These are phyloP conservation scores for Toxotes lorentzi DNA, from an alignment of 2,797 vertebrate genomes.

Conservation along the genomic window DNA sequence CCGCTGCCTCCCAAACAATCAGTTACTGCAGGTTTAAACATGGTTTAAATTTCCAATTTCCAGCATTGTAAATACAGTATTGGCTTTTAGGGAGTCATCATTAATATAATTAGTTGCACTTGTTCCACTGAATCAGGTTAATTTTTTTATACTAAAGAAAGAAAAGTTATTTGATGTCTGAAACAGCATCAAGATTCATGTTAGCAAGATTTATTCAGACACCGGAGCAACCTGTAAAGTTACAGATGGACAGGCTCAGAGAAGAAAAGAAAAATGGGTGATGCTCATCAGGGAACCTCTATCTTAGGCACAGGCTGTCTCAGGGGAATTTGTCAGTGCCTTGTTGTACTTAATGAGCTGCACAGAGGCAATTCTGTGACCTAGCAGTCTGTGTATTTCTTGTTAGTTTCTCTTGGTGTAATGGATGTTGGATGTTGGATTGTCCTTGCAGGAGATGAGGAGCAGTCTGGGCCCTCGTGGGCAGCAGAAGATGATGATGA, in stretches of 20 bases:
- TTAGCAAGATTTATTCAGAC: not conserved
- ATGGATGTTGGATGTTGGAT: too few relatives aligned
- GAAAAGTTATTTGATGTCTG: not conserved
- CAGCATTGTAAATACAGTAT: not conserved
- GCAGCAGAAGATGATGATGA: slow-evolving; percentile 95
- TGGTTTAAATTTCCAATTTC: not conserved
- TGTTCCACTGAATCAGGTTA: not conserved
- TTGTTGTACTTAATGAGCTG: not conserved
- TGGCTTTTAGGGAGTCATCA: not conserved
- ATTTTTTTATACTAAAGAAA: not conserved
- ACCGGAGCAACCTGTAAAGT: not conserved
- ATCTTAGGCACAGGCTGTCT: not conserved
- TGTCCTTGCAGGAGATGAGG: slow-evolving; percentile 89
- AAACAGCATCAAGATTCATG: not conserved
- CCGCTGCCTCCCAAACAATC: not conserved
- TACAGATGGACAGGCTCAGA: not conserved
- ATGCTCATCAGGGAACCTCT: not conserved
- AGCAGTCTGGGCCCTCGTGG: slow-evolving; percentile 88
- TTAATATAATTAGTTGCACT: not conserved
- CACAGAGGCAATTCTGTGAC: not conserved
- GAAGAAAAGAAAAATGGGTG: not conserved
- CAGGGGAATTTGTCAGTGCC: not conserved
- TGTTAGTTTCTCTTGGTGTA: not conserved
- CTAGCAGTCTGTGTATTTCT: too few relatives aligned
- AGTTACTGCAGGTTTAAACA: not conserved